Base-by-base conservation (phyloP, 2,797 vertebrate species). In the Coluber constrictor region DNA sequence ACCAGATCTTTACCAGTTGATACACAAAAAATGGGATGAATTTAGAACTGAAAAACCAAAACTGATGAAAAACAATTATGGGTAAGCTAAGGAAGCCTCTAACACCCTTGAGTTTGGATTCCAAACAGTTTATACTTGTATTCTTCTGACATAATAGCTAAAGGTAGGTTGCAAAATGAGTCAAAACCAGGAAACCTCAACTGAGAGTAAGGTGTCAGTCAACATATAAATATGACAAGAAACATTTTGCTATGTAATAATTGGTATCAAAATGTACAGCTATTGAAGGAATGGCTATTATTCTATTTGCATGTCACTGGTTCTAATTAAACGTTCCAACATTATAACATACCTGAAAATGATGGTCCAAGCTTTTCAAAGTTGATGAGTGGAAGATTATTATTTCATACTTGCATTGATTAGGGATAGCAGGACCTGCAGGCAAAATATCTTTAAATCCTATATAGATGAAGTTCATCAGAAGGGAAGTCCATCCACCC, bases 281-380 rank as follows among this genome's bases (percentile, higher is more conserved):
- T 47, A 11, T 1, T 47, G 1, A 43, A 83, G 37, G 9, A 83
- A 43, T 47, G 20, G 37, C 37, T 25, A 25, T 47, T 47, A 47
- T 0, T 10, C 8, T 83, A 9, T 1, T 25, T 23, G 37, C 20
- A 12, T 12, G 2, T 43, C 18, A 0, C 3, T 11, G 9, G 37
- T 0, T 79, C 74, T 43, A 43, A 47, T 83, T 79, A 43, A 23
- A 23, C 37, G 0, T 83, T 43, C 37, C 74, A 43, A 83, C 23
- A 47, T 79, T 43, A 9, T 79, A 43, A 23, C 18, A 0, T 83
- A 83, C 74, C 74, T 83, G 18, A 23, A 47, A 11, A 2, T 5
- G 5, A 10, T 70, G 15, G 32, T 74, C 70, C 32, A 9, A 20
- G 9, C 18, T 47, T 37, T 25, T 43, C 37, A 43, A 83, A 83